Base-by-base conservation (phyloP, 2,888 invertebrate genomes). In the Eucera pruinosa region DNA sequence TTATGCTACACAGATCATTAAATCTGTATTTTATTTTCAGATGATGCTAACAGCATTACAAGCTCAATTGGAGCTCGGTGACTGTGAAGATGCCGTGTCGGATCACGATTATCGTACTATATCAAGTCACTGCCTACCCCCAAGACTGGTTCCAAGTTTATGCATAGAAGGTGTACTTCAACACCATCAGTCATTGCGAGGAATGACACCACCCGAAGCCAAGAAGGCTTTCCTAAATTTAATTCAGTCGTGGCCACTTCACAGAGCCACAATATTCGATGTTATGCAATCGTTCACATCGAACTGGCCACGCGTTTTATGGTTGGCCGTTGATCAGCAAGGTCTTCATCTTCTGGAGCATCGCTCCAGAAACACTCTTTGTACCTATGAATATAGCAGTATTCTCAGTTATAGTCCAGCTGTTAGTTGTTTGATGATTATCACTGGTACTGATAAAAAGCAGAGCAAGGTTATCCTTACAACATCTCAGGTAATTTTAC, bases 271-370 rank as follows among this genome's bases (percentile, higher is more conserved):
- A 57, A 97, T 98, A 89, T 98, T 97, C 91, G 98, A 98, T 92
- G 98, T 98, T 48, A 97, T 97, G 96, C 98, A 98, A 96, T 97
- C 97, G 13, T 98, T 98, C 92, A 98, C 98, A 15, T 98, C 98
- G 30, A 97, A 97, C 93, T 98, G 98, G 97, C 98, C 98, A 33
- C 95, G 98, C 89, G 95, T 96, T 50, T 93, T 98, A 54, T 98
- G 98, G 97, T 93, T 98, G 85, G 98, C 97, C 27, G 97, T 98
- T 62, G 98, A 98, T 93, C 98, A 98, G 92, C 95, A 95, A 87
- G 98, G 98, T 23, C 95, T 98, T 76, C 98, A 98, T 91, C 93
- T 98, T 78, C 93, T 98, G 87, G 97, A 98, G 87, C 97, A 97
- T 89, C 95, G 97, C 68, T 96, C 97, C 15, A 95, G 98, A 86